Conservation (phyloP, 2,888 invertebrate genomes). For the Lamellibrachia columna region DNA sequence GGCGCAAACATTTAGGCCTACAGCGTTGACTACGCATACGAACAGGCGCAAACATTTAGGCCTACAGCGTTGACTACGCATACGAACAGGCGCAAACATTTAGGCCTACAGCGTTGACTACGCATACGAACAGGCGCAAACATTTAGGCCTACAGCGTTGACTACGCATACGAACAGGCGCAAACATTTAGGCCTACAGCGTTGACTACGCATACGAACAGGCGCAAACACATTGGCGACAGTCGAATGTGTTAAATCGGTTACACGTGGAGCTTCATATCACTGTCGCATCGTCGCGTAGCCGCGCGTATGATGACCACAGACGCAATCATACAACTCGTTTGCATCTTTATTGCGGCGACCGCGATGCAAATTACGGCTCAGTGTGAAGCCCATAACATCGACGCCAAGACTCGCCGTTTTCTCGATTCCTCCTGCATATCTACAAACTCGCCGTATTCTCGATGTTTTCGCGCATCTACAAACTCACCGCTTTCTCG, state of each 20-base stretch:
- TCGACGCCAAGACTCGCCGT: too few species aligned
- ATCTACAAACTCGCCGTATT: too few species aligned
- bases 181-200: background rate
- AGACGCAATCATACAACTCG: slow-evolving; percentile 10
- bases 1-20: background rate
- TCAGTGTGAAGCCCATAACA: too few species aligned
- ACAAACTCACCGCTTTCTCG: too few species aligned
- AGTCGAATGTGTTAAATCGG: background rate
- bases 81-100: background rate
- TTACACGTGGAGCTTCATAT: background rate
- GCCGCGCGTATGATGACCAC: slow-evolving; percentile 4
- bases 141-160: background rate
- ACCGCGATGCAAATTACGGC: background rate
- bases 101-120: background rate
- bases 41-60: background rate
- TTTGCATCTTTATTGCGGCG: background rate
- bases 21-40: background rate
- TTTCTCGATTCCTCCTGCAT: too few species aligned
- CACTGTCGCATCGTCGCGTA: background rate
- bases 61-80: background rate
- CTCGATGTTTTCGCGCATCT: too few species aligned
- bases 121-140: background rate
- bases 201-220: background rate
- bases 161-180: background rate
- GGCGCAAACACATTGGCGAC: background rate